Base-by-base conservation (phyloP, 1,140 invertebrate genomes). In the Drosophila setifemur region DNA sequence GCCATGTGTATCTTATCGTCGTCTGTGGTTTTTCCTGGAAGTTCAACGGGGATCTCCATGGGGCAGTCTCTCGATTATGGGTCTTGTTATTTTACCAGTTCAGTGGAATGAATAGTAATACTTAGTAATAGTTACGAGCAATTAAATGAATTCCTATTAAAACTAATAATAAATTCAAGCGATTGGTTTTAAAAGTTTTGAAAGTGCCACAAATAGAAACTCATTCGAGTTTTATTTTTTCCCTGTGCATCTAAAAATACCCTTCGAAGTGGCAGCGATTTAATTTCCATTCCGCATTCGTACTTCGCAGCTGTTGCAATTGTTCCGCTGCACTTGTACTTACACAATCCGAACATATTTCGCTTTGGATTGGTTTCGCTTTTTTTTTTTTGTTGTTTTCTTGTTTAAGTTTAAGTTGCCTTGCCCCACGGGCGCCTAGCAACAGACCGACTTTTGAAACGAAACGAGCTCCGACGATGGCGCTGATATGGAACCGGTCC, bases 401-500 rank as follows among this genome's bases (percentile, higher is more conserved):
- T 50, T 7, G 16, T 31, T 71, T 76, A n/a, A 57, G 52, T 61
- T 61, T 12, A 43, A 43, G 69, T 73, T 68, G 68, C 28, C 54
- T 73, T 68, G 68, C 28, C 54, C 43, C 60, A 37, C 25, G 44
- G 49, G 19, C 70, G 74, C 78, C 42, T 83, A 50, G 78, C 78
- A 83, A 83, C 78, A 83, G 75, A n/a, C 42, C 55, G 33, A 35
- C 28, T 55, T 33, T 52, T 52, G 28, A 16, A 42, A 11, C 28
- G 37, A 54, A 60, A 37, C 33, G 49, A 28, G 52, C 40, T 60
- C 23, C 37, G 37, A 12, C 54, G 60, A 39, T 29, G 43, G 31
- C 7, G 55, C 81, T 83, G 79, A 83, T 83, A 83, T 52, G 79
- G 26, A 83, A 83, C 78, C 75, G 79, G 79, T 75, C 45, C 37